phyloP scores from a whole-genome alignment of 2,888 invertebrate species.

The Choreutis nemorana region DNA sequence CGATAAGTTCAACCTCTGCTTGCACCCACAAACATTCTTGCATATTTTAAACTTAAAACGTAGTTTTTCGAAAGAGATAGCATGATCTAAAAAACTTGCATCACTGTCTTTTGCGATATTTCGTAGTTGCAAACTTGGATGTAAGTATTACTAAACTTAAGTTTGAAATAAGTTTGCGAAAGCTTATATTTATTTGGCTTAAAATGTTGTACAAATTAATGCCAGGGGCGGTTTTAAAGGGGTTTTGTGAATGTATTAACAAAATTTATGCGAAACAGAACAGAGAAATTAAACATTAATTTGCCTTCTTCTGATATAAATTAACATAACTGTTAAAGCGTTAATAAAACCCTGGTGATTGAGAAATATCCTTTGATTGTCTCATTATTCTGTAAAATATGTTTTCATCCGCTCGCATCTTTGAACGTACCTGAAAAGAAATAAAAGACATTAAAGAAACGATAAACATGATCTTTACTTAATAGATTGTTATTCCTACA shows the following conservation, averaged over 20 bases:
- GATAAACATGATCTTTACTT: background rate
- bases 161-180: too few species aligned
- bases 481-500: background rate
- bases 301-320: constrained; percentile 37
- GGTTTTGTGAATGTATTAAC: constrained; percentile 38
- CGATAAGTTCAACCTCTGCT: too few species aligned
- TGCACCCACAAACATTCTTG: too few species aligned
- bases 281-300: constrained; percentile 50
- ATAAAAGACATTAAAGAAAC: constrained; percentile 1
- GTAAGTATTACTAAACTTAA: too few species aligned
- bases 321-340: constrained; percentile 52
- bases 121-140: too few species aligned
- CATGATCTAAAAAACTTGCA: too few species aligned
- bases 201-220: constrained; percentile 32
- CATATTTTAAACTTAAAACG: too few species aligned
- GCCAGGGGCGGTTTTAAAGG: constrained; percentile 27
- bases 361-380: background rate
- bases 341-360: constrained; percentile 37
- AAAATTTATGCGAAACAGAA: constrained; percentile 48
- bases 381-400: background rate
- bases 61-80: too few species aligned
- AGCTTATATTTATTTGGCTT: too few species aligned
- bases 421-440: constrained; percentile 1
- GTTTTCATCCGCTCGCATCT: background rate
- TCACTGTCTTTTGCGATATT: too few species aligned